Base-by-base conservation (phyloP, 2,888 invertebrate species). In the Aelia acuminata region DNA sequence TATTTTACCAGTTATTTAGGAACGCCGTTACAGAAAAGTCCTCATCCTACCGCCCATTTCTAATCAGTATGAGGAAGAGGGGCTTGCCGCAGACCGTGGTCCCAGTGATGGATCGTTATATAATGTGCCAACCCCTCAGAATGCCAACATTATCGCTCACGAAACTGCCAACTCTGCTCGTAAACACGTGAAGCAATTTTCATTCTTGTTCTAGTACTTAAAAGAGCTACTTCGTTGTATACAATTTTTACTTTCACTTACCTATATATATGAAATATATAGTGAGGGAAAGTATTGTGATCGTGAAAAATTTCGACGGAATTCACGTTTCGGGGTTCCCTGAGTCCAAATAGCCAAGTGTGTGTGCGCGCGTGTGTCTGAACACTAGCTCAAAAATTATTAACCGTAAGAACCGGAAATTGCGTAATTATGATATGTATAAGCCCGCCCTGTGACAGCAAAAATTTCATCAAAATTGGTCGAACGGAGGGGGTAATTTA, bases 181-280 rank as follows among this genome's bases (percentile, higher is more conserved):
- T 80, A 39, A 80, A 80, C 80, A 80, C 80, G 80, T 39, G 13
- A 80, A 43, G n/a, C 80, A 80, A 39, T 80, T 80, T 80, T 70
- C 63, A 47, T 47, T 80, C 80, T 80, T 80, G 43, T 80, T 80
- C 43, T 11, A 80, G 80, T 80, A 70, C 63, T 70, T 70, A 70
- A n/a, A n/a, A 4, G 63, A 35, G 63, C 63, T 35, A 70, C 63
- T 70, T 70, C 18, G 35, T 31, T 13, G 1, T 31, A 7, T 13
- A 57, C 26, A 53, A 11, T 26, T 8, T 57, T 57, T 13, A 26
- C 13, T 57, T n/a, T n/a, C n/a, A n/a, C n/a, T n/a, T n/a, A n/a
- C n/a, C n/a, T n/a, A n/a, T n/a, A n/a, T n/a, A n/a, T n/a, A n/a
- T n/a, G n/a, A n/a, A n/a, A n/a, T n/a, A n/a, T n/a, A n/a, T n/a